Percentiles rank a stretch among this genome's conserved stretches.
phyloP scores from a whole-genome alignment of 2,888 invertebrate species.

The Eutolmus rufibarbis region DNA sequence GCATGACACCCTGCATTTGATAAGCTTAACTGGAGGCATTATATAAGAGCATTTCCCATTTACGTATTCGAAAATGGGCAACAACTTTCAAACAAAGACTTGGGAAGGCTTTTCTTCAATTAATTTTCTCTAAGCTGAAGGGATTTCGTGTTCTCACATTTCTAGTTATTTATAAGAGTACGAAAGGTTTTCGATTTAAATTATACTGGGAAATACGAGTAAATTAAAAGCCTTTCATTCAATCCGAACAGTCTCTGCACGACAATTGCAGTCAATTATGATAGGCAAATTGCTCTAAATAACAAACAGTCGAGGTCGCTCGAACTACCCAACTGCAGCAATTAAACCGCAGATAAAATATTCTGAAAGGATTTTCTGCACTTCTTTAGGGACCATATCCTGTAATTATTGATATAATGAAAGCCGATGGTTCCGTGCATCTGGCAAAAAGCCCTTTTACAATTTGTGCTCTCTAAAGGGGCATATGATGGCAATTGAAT shows the following conservation, averaged over 20 bases:
- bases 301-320: not conserved
- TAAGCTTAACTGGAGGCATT: not conserved
- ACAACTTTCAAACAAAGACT: not conserved
- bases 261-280: not conserved
- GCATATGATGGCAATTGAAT: not conserved
- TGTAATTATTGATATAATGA: not conserved
- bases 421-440: not conserved
- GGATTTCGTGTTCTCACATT: not conserved
- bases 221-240: not conserved
- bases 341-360: not conserved
- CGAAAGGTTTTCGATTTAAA: not conserved
- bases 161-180: not conserved
- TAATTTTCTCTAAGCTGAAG: not conserved
- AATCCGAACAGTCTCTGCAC: not conserved
- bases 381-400: not conserved
- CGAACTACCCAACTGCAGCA: not conserved
- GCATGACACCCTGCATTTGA: not conserved
- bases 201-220: not conserved
- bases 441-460: not conserved
- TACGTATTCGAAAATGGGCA: not conserved
- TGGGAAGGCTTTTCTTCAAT: not conserved
- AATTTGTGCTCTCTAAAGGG: not conserved
- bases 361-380: not conserved
- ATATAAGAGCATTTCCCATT: not conserved
- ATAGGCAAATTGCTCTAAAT: not conserved